Conservation (phyloP, 2,113 vertebrate genomes). For the Grus americana region DNA sequence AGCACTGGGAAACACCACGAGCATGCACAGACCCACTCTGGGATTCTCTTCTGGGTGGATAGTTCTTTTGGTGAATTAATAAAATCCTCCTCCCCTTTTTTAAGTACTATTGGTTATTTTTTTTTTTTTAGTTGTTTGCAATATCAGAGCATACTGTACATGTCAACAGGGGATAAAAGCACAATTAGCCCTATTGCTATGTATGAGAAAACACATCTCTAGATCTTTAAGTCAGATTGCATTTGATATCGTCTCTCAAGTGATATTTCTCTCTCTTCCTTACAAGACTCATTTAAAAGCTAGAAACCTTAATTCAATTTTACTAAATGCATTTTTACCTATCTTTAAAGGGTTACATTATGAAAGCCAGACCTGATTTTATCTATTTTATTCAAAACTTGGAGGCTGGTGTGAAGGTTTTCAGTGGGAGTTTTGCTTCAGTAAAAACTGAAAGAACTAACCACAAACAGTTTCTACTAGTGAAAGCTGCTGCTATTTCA, state of each 20-base stretch:
- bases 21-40: rapidly evolving
- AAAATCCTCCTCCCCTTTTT: not conserved
- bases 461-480: not conserved
- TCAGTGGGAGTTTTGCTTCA: not conserved
- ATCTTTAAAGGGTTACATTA: not conserved
- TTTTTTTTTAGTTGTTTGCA: not conserved
- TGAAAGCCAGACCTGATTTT: not conserved
- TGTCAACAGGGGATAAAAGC: not conserved
- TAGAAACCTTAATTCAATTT: not conserved
- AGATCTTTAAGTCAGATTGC: not conserved
- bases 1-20: not conserved
- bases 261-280: not conserved
- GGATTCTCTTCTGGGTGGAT: not conserved
- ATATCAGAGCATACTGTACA: not conserved
- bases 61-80: not conserved
- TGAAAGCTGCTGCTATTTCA: not conserved
- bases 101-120: not conserved
- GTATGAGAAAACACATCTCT: not conserved
- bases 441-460: not conserved
- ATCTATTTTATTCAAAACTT: not conserved
- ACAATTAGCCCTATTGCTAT: not conserved
- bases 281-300: not conserved
- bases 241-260: not conserved
- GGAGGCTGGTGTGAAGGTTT: not conserved
- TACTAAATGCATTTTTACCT: not conserved